A percentile compares a stretch with the other conserved stretches of the same genome.
Conservation (phyloP, 2,888 invertebrate species). For the Alcis repandata region DNA sequence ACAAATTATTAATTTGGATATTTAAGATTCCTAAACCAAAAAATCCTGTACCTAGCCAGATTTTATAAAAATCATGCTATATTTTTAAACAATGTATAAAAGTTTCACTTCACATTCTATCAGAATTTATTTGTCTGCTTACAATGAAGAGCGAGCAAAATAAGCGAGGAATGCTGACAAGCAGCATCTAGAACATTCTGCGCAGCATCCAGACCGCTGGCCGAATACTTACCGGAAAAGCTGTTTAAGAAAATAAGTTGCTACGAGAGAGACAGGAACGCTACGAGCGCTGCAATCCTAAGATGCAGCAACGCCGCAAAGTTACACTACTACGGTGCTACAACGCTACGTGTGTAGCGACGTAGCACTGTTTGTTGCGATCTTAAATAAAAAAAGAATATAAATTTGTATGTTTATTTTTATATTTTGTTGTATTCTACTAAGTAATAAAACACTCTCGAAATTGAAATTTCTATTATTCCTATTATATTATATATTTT, state of each 20-base stretch:
- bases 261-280: conserved; percentile 2
- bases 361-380: background rate
- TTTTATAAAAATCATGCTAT: background rate
- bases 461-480: no score
- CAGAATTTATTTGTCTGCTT: conserved; percentile 27
- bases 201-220: conserved; percentile 17
- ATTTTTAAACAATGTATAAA: background rate
- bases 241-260: conserved; percentile 17
- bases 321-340: background rate
- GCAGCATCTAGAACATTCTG: conserved; percentile 25
- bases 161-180: conserved; percentile 15
- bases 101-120: conserved; percentile 21
- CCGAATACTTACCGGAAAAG: conserved; percentile 1
- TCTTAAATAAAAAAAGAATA: no score
- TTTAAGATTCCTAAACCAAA: no score
- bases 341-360: background rate
- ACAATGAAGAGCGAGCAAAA: conserved; percentile 37
- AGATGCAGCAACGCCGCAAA: background rate
- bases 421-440: no score
- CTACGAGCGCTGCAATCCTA: conserved; percentile 6
- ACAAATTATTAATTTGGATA: background rate
- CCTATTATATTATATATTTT: no score
- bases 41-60: no score
- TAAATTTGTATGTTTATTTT: no score
- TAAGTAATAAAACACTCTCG: no score